Conservation (phyloP, 2,797 vertebrate genomes). For the Rachycentron canadum region DNA sequence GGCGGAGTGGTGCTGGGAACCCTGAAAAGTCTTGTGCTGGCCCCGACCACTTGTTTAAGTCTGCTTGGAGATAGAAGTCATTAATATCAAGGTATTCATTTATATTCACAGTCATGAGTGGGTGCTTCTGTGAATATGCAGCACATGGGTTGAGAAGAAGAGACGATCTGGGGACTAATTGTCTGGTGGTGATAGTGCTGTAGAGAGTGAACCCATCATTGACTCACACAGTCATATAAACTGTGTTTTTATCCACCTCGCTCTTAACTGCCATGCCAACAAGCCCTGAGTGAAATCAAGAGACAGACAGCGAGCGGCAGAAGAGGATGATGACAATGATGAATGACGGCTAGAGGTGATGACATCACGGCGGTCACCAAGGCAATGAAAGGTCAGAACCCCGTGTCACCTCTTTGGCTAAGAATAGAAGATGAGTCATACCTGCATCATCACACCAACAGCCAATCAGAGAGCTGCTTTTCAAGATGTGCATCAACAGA, state of each 20-base stretch:
- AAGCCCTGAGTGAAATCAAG: background rate
- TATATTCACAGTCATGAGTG: conserved; percentile 54
- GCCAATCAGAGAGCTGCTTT: conserved; percentile 52
- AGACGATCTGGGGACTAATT: conserved; percentile 10
- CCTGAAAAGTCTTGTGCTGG: background rate
- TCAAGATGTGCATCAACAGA: conserved; percentile 34
- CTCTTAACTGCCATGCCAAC: background rate
- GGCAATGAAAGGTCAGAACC: conserved; percentile 74
- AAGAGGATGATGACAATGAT: conserved; percentile 26
- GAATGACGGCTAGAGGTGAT: conserved; percentile 1
- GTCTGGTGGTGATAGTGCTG: conserved; percentile 1
- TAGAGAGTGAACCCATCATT: background rate
- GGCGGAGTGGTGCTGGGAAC: background rate
- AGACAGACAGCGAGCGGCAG: conserved; percentile 15
- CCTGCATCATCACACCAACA: conserved; percentile 52
- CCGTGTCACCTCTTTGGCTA: conserved; percentile 50
- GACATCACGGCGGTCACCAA: conserved; percentile 72
- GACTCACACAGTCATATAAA: conserved; percentile 10
- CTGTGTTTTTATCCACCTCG: background rate
- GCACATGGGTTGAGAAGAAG: background rate
- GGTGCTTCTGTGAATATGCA: conserved; percentile 20
- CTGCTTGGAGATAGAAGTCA: conserved; percentile 26
- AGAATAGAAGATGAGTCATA: conserved; percentile 80
- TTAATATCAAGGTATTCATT: conserved; percentile 39
- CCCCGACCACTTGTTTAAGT: background rate